These are phyloP conservation scores for Vipera ursinii DNA, from an alignment of 2,797 vertebrate genomes.

Conservation along the genomic window DNA sequence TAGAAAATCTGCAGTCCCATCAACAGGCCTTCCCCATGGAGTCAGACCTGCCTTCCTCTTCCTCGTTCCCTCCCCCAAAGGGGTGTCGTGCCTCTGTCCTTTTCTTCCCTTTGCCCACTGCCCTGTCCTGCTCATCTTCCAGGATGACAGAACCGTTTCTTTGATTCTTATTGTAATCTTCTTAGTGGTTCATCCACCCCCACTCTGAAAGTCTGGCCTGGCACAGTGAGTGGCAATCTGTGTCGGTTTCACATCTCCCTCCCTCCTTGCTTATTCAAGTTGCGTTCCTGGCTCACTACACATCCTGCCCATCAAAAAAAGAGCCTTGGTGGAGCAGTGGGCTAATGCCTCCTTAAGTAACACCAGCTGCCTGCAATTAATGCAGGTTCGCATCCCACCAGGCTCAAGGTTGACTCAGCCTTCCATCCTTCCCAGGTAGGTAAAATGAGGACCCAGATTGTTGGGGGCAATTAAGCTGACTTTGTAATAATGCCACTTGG, in stretches of 20 bases:
- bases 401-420: no score
- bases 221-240: conserved; percentile 74
- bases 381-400: no score
- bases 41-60: neutral
- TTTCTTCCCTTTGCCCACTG: rapidly evolving
- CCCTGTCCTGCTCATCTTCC: conserved; percentile 34
- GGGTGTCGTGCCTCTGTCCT: neutral
- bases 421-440: no score
- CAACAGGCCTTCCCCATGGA: neutral
- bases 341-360: no score
- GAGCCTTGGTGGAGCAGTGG: no score
- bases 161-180: conserved; percentile 63
- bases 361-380: no score
- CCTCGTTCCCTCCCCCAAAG: neutral
- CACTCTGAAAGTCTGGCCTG: conserved; percentile 72
- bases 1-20: neutral
- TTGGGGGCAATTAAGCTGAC: no score
- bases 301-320: neutral
- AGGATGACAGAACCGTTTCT: conserved; percentile 46
- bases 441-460: no score
- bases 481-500: no score
- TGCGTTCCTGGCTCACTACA: neutral
- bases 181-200: conserved; percentile 66
- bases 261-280: conserved; percentile 20
- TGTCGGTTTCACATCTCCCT: conserved; percentile 79